These are phyloP conservation scores for Martes martes DNA, from an alignment of 2,113 vertebrate species.

Conservation along the genomic window DNA sequence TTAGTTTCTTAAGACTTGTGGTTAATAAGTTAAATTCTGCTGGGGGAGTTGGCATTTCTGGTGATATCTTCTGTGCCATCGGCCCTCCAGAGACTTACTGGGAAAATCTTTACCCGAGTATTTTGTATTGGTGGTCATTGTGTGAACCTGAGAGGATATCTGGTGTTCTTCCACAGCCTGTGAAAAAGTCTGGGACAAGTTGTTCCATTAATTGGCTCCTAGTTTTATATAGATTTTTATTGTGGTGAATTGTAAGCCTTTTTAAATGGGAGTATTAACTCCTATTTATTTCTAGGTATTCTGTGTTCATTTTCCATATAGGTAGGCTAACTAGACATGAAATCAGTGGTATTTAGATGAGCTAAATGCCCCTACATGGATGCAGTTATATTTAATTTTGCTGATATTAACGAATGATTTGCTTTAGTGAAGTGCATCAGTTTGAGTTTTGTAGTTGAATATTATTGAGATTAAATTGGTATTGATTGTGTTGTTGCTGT, in stretches of 20 bases:
- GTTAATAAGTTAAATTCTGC: slow-evolving; percentile 14
- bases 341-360: background rate
- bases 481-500: background rate
- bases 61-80: slow-evolving; percentile 18
- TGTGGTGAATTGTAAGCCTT: slow-evolving; percentile 1
- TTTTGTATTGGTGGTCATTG: background rate
- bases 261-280: background rate
- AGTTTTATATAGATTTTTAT: background rate
- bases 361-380: background rate
- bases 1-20: background rate
- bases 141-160: background rate
- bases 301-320: background rate
- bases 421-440: background rate
- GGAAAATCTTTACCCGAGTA: background rate
- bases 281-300: background rate
- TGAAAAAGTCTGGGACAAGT: background rate
- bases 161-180: background rate
- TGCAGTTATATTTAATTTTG: slow-evolving; percentile 3
- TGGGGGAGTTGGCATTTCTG: background rate
- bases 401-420: background rate
- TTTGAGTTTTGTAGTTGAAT: background rate
- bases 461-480: background rate
- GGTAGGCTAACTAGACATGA: background rate
- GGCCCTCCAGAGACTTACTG: background rate
- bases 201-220: background rate